These are phyloP conservation scores for Nephrotoma flavescens DNA, from an alignment of 2,888 invertebrate genomes.

Conservation along the genomic window DNA sequence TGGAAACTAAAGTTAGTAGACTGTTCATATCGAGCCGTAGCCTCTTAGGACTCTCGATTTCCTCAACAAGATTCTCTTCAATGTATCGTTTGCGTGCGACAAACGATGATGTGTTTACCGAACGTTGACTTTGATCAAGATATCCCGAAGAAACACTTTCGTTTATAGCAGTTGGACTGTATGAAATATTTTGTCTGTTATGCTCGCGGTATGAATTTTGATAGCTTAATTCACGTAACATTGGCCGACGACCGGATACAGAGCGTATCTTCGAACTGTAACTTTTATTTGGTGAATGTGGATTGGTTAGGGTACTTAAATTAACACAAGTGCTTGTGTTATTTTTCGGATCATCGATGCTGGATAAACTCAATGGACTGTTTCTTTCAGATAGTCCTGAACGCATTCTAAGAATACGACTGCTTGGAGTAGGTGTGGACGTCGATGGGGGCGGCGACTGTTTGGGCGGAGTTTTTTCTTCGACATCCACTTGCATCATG, in stretches of 20 bases:
- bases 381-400: not conserved
- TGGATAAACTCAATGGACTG: not conserved
- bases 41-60: conserved; percentile 22
- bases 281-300: not conserved
- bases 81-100: conserved; percentile 23
- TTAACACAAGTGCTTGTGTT: conserved; percentile 3
- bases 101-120: conserved; percentile 20
- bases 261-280: conserved; percentile 11
- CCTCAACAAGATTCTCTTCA: conserved; percentile 13
- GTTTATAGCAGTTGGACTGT: conserved; percentile 15
- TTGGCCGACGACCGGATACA: conserved; percentile 26
- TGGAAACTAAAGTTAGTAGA: conserved; percentile 23
- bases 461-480: not conserved
- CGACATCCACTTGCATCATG: not conserved
- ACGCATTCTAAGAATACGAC: not conserved
- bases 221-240: conserved; percentile 19
- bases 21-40: conserved; percentile 22
- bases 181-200: conserved; percentile 16
- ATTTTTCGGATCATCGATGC: not conserved
- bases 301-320: not conserved
- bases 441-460: not conserved
- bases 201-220: conserved; percentile 20
- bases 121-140: conserved; percentile 19
- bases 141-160: conserved; percentile 26
- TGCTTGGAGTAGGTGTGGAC: not conserved